A percentile compares a stretch with the other conserved stretches of the same genome.
Evolutionary conservation across 2,113 vertebrate species (phyloP).

Genomic region (Tympanuchus pallidicinctus): DNA sequence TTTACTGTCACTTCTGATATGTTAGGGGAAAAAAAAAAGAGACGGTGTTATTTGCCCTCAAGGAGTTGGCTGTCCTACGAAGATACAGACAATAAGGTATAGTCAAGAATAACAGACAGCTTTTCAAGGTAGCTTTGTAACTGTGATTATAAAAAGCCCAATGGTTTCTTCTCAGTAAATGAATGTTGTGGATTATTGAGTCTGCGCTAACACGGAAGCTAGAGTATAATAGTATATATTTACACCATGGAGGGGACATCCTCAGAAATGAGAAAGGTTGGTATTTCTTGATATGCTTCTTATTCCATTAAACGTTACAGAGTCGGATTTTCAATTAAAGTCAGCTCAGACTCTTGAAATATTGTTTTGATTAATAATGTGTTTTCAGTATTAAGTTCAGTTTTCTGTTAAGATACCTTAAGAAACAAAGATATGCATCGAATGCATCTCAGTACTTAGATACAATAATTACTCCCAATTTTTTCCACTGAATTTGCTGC

Average conservation of each 20-base stretch:
- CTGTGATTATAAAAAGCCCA: not conserved
- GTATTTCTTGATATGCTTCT: not conserved
- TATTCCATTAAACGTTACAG: not conserved
- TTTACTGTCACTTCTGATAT: not conserved
- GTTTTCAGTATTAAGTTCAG: not conserved
- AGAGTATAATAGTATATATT: not conserved
- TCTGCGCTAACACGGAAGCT: not conserved
- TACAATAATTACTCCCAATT: not conserved
- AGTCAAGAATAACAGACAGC: conserved; percentile 5
- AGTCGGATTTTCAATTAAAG: not conserved
- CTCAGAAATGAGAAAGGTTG: not conserved
- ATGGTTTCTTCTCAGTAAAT: conserved; percentile 10
- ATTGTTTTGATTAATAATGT: not conserved
- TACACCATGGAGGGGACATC: not conserved
- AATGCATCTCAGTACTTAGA: not conserved
- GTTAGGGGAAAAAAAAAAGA: not conserved
- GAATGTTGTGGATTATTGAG: conserved; percentile 31
- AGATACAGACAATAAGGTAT: not conserved
- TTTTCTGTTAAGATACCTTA: not conserved
- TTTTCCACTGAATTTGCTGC: not conserved
- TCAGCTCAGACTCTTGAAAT: not conserved
- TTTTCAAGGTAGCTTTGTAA: not conserved
- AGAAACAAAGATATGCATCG: not conserved
- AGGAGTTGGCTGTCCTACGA: not conserved
- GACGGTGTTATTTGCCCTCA: conserved; percentile 1